These are phyloP conservation scores for Rhipidura dahli DNA, from an alignment of 2,113 vertebrate species.

Conservation along the genomic window DNA sequence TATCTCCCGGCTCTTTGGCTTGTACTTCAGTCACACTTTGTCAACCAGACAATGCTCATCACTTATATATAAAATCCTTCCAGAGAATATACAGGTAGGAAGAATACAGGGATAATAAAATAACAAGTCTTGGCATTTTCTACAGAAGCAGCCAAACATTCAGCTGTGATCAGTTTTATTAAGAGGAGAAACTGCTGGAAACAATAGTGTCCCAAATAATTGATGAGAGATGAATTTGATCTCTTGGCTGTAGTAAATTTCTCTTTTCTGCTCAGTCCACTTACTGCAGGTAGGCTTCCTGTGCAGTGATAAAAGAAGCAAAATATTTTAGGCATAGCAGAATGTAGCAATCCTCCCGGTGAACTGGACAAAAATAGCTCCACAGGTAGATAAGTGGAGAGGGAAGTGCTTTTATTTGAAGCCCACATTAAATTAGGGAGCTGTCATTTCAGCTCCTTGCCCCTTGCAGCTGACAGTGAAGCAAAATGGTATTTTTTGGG, in stretches of 20 bases:
- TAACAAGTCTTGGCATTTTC: constrained; percentile 19
- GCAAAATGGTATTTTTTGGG: neutral
- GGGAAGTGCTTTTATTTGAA: neutral
- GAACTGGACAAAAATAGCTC: constrained; percentile 4
- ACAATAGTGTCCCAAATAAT: neutral
- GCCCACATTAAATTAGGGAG: neutral
- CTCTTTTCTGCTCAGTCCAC: neutral
- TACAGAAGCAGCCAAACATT: neutral
- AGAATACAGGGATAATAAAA: constrained; percentile 18
- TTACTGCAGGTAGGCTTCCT: constrained; percentile 1
- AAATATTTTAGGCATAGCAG: constrained; percentile 24
- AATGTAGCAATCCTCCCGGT: neutral
- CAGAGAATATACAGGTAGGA: neutral
- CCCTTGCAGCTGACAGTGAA: neutral
- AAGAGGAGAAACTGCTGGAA: constrained; percentile 17
- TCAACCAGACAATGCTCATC: constrained; percentile 34
- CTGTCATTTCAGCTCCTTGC: neutral
- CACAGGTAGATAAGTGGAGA: neutral
- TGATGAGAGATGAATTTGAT: constrained; percentile 10
- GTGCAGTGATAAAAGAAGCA: neutral
- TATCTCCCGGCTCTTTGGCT: neutral
- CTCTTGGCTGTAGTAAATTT: neutral
- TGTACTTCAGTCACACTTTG: constrained; percentile 8
- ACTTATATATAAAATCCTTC: neutral
- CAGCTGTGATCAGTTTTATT: constrained; percentile 22